Base-by-base conservation (phyloP, 2,113 vertebrate genomes). In the Channa argus region DNA sequence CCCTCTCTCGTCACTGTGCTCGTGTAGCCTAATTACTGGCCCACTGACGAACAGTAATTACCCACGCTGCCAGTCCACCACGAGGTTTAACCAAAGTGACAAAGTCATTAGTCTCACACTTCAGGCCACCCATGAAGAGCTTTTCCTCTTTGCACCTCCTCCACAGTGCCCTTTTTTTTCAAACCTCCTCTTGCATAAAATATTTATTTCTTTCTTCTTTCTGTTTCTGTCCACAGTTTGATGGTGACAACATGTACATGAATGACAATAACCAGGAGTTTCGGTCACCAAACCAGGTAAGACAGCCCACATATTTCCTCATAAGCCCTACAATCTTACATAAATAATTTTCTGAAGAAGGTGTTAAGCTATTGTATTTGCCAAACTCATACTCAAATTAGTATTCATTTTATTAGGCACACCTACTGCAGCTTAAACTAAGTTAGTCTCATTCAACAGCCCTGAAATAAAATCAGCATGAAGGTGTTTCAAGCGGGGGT, bases 231-330 rank as follows among this genome's bases (percentile, higher is more conserved):
- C 95, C 95, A 87, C 91, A 98, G 97, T 98, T 98, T 96, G 97
- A 98, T 96, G 97, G 96, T 95, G 97, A 98, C 93, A 98, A 96
- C 95, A 96, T 96, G 96, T 98, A 97, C 92, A 94, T 98, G 96
- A 98, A 95, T 72, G 97, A 98, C 92, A 96, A 94, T 88, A 92
- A 96, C 93, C 96, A 96, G 92, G 97, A 98, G 86, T 97, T 97
- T 86, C 96, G 97, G 74, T 95, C 96, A 0, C 93, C 96, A 86
- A 97, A 95, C 83, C 96, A 98, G 96, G 97, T 98, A 92, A 94
- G 95, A 6, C 3, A 61, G 43, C 50, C 14, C 59, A 55, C 24
- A 2, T 66, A 6, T 65, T 76, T 56, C 54, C 60, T 46, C 52
- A 7, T 71, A 33, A 68, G 47, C 49, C 41, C 44, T 12, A 59